Evolutionary conservation across 2,888 invertebrate species (phyloP).

Genomic region (Caenorhabditis afra): DNA sequence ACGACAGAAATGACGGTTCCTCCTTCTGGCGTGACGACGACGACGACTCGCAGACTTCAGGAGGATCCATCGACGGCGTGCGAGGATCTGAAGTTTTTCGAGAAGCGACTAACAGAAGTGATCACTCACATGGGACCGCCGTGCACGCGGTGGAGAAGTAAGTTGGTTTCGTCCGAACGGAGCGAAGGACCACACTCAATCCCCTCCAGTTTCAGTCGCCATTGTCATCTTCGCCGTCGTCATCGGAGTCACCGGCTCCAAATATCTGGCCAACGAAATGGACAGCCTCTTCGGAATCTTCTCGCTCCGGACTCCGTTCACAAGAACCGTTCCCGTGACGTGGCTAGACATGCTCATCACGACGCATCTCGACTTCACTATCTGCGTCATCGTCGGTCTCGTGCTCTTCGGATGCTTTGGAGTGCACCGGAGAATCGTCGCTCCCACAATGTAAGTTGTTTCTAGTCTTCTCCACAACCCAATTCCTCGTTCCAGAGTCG

Average conservation of each 20-base stretch:
- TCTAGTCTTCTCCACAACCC: neutral
- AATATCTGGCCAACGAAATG: slow-evolving; percentile 38
- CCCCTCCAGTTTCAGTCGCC: slow-evolving; percentile 46
- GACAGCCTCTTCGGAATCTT: neutral
- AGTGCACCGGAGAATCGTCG: slow-evolving; percentile 95
- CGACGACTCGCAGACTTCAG: slow-evolving; percentile 20
- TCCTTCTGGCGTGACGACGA: no score
- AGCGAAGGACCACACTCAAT: neutral
- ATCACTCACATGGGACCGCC: slow-evolving; percentile 95
- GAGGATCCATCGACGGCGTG: slow-evolving; percentile 71
- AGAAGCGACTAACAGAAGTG: slow-evolving; percentile 95
- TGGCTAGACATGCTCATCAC: slow-evolving; percentile 23
- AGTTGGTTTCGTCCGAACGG: neutral
- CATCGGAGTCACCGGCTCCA: slow-evolving; percentile 47
- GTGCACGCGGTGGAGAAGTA: slow-evolving; percentile 89
- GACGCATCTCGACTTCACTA: slow-evolving; percentile 53
- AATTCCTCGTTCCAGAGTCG: slow-evolving; percentile 71
- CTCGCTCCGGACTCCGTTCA: neutral
- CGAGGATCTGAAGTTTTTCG: slow-evolving; percentile 94
- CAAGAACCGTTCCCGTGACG: slow-evolving; percentile 17
- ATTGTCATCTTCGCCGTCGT: slow-evolving; percentile 47
- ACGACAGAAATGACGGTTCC: slow-evolving; percentile 15
- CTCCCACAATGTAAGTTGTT: slow-evolving; percentile 88
- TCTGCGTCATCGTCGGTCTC: slow-evolving; percentile 81
- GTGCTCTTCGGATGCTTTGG: slow-evolving; percentile 87